Evolutionary conservation across 2,797 vertebrate genomes (phyloP).

Genomic region (Platyrinchus mystaceus): DNA sequence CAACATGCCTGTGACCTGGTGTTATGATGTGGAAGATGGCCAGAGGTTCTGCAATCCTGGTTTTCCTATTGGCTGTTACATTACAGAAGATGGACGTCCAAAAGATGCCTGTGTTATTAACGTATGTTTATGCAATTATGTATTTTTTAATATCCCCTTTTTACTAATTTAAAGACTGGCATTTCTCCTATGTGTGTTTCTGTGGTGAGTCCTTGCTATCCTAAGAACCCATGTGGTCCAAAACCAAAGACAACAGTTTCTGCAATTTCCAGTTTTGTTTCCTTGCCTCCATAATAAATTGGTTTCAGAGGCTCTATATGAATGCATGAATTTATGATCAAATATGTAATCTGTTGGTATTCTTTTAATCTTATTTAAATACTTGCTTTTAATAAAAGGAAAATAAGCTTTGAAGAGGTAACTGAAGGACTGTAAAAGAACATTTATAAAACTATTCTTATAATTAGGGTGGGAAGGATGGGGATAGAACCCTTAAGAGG

Average conservation of each 20-base stretch:
- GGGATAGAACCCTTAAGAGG: background rate
- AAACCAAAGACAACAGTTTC: background rate
- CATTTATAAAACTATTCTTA: background rate
- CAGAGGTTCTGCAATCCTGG: conserved; percentile 94
- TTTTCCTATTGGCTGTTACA: conserved; percentile 91
- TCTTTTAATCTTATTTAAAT: background rate
- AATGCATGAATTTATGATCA: background rate
- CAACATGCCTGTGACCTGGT: conserved; percentile 97
- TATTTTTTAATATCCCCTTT: background rate
- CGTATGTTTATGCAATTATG: conserved; percentile 72
- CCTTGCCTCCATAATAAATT: background rate
- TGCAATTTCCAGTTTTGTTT: background rate
- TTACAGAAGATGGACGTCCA: conserved; percentile 84
- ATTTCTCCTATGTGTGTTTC: background rate
- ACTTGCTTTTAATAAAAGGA: background rate
- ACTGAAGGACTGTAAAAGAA: background rate
- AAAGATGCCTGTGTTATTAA: conserved; percentile 94
- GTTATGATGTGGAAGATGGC: conserved; percentile 90
- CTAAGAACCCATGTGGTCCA: background rate
- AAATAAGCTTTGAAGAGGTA: background rate
- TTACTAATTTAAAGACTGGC: background rate
- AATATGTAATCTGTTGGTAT: background rate
- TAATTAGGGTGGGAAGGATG: background rate
- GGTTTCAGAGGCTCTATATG: background rate
- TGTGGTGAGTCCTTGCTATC: background rate